These are phyloP conservation scores for Caenorhabditis plicata DNA, from an alignment of 2,888 invertebrate species.

Conservation along the genomic window DNA sequence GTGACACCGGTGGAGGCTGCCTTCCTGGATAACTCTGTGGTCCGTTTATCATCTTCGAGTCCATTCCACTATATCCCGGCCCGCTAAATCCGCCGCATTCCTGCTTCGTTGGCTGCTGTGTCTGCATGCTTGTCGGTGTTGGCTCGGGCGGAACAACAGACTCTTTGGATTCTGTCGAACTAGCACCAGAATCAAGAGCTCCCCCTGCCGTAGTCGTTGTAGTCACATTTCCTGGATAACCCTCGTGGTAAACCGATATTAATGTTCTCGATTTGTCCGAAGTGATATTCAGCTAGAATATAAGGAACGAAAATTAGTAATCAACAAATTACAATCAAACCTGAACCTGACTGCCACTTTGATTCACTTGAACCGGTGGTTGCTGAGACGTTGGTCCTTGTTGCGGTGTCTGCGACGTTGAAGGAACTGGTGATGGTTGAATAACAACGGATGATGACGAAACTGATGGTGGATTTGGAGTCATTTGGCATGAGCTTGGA, in stretches of 20 bases:
- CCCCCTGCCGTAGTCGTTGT: no score
- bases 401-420: neutral
- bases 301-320: no score
- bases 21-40: neutral
- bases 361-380: conserved; percentile 42
- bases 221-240: conserved; percentile 36
- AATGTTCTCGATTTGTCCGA: conserved; percentile 57
- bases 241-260: conserved; percentile 62
- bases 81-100: neutral
- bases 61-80: neutral
- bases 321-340: no score
- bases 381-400: neutral
- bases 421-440: neutral
- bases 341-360: conserved; percentile 52
- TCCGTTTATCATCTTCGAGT: neutral
- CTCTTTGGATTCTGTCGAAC: conserved; percentile 40
- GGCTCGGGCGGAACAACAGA: conserved; percentile 62
- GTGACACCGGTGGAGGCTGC: no score
- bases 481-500: no score
- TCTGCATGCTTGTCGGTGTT: conserved; percentile 37
- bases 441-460: conserved; percentile 2
- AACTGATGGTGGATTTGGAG: conserved; percentile 5
- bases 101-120: conserved; percentile 4
- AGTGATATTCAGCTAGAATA: conserved; percentile 63
- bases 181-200: conserved; percentile 9